Base-by-base conservation (phyloP, 2,888 invertebrate genomes). In the Erebia palarica region DNA sequence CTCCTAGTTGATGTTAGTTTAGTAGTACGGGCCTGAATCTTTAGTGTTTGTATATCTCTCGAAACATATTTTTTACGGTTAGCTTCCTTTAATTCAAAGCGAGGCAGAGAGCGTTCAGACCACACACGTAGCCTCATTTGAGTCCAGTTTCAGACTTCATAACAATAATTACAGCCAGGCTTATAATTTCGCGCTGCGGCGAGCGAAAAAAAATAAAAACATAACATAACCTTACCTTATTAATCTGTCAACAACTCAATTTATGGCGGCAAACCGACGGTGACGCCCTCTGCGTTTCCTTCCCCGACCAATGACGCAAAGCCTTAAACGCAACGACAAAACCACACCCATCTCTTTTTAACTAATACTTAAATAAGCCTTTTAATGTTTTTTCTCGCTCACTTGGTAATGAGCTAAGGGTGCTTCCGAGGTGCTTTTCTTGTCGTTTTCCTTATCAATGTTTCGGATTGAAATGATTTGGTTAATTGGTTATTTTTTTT, bases 211-310 rank as follows among this genome's bases (percentile, higher is more conserved):
- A 89, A 82, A 87, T 88, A 91, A 92, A 89, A 91, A 91, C 91
- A 90, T 91, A 91, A 91, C 91, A 90, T 91, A 91, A 91, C 90
- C 88, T 91, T 84, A 82, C 80, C 90, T 91, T 93, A 92, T 91
- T 90, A 91, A 90, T 88, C 92, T 93, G 93, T 92, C 93, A 93
- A 93, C 93, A 93, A 90, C 93, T 93, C 93, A 93, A 93, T 93
- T 93, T 93, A 93, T 93, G 89, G 93, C 91, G 91, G 88, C 88
- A 91, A 91, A 80, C 75, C 81, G 82, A 79, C 74, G 88, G 90
- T 79, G 81, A 90, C 93, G 93, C 93, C 93, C 90, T 87, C 86
- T 83, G 78, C 86, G 84, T 83, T 82, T 82, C 82, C 81, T 82
- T 78, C 76, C 77, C 81, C 83, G 75, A 76, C 93, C 93, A 93